Base-by-base conservation (phyloP, 2,888 invertebrate species). In the Drosophila paranaensis region DNA sequence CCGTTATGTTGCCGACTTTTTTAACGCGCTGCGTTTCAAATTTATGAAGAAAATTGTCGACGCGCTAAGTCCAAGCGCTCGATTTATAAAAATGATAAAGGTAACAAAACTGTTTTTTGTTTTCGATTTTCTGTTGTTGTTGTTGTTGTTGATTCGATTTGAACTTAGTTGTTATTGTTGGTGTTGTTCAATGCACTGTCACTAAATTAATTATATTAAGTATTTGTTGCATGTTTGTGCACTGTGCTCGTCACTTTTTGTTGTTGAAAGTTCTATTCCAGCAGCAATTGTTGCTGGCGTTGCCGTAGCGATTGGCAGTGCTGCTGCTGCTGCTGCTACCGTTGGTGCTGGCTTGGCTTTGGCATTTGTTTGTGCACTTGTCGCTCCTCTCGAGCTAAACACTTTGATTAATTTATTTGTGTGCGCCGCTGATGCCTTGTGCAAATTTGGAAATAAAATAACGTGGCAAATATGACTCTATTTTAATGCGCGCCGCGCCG, bases 1-100 rank as follows among this genome's bases (percentile, higher is more conserved):
- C 91, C 90, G 92, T 91, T 91, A 91, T 91, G 91, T 90, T 91
- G 91, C 78, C 90, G 90, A 86, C 88, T 84, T 81, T 90, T 69
- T 10, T 43, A 71, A 82, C 88, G 74, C 82, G 64, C 11, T 71
- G 74, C 77, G 80, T 79, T 67, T n/a, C 25, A 64, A 70, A 64
- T 70, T 30, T 14, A 58, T 56, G 48, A 48, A 66, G 48, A 50
- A 63, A 60, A 51, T 53, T 61, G 14, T 42, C 33, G 63, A 77
- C 79, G 79, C 76, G 82, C 60, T 13, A 58, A 25, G 30, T 30
- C 33, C 55, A 73, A 79, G 89, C 87, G 84, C 64, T 66, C 60
- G 39, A 58, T 16, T 48, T 62, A 58, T 51, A 48, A 30, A 73
- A 85, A 78, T 69, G 39, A 74, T 35, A 72, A 74, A 56, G 55